A percentile compares a stretch with the other conserved stretches of the same genome.
These are phyloP conservation scores for Vanessa tameamea DNA, from an alignment of 1,140 invertebrate genomes.

Conservation along the genomic window DNA sequence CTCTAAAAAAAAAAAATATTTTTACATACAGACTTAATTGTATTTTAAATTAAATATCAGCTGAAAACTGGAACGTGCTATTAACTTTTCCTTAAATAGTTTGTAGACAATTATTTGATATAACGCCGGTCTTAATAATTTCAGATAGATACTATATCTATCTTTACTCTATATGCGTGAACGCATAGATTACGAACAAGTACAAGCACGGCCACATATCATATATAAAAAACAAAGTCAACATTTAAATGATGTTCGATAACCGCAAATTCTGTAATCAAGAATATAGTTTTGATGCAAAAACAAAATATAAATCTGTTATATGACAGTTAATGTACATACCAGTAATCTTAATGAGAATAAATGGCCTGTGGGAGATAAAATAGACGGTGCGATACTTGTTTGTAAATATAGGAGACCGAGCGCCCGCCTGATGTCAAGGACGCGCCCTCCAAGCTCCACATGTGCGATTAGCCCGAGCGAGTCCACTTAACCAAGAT, in stretches of 20 bases:
- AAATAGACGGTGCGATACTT: slow-evolving; percentile 16
- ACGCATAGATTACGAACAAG: too few species aligned
- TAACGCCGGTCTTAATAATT: not conserved
- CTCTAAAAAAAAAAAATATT: not conserved
- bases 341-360: slow-evolving; percentile 26
- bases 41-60: too few species aligned
- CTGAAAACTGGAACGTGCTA: too few species aligned
- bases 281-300: not conserved
- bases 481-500: slow-evolving; percentile 37
- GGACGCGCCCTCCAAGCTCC: slow-evolving; percentile 42
- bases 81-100: too few species aligned
- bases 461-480: slow-evolving; percentile 40
- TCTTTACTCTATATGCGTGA: not conserved
- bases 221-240: not conserved
- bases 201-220: not conserved
- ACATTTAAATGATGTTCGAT: not conserved
- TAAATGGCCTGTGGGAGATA: slow-evolving; percentile 19
- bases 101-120: too few species aligned
- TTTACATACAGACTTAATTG: not conserved
- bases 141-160: not conserved
- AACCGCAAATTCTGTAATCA: not conserved
- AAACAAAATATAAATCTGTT: slow-evolving; percentile 6
- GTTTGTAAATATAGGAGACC: slow-evolving; percentile 35
- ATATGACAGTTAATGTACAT: slow-evolving; percentile 7
- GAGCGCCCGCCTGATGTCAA: slow-evolving; percentile 37